Percentiles rank a stretch among this genome's conserved stretches.
These are phyloP conservation scores for Adelognathus sp. DNA, from an alignment of 2,888 invertebrate species.

Conservation along the genomic window DNA sequence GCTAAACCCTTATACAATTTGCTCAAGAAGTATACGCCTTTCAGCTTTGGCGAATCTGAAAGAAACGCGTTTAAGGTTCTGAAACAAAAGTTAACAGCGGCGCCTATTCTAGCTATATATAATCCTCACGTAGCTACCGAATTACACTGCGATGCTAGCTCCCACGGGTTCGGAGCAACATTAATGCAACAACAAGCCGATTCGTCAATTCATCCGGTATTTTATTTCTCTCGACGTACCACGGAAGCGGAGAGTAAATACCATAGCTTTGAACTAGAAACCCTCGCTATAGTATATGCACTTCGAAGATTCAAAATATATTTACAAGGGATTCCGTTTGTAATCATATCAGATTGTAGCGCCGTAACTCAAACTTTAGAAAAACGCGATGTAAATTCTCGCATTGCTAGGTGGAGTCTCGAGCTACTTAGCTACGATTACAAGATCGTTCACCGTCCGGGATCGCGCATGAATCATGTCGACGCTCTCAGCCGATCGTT, in stretches of 20 bases:
- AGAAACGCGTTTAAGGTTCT: slow-evolving; percentile 34
- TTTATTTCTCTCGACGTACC: slow-evolving; percentile 71
- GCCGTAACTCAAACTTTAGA: slow-evolving; percentile 51
- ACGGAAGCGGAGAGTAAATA: slow-evolving; percentile 67
- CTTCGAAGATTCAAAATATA: slow-evolving; percentile 66
- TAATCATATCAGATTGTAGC: neutral
- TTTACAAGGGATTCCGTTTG: slow-evolving; percentile 26
- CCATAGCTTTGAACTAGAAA: slow-evolving; percentile 74
- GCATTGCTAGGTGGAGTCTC: slow-evolving; percentile 69
- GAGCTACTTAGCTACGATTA: slow-evolving; percentile 65
- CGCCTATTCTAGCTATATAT: slow-evolving; percentile 46
- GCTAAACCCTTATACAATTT: slow-evolving; percentile 69
- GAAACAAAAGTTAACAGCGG: slow-evolving; percentile 12
- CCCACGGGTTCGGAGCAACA: slow-evolving; percentile 69
- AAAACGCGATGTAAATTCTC: slow-evolving; percentile 69
- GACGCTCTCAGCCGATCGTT: slow-evolving; percentile 63
- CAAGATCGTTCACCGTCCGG: slow-evolving; percentile 61
- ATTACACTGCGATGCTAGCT: slow-evolving; percentile 73
- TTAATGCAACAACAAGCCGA: slow-evolving; percentile 70
- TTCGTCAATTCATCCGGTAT: slow-evolving; percentile 67
- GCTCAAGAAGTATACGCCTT: slow-evolving; percentile 23
- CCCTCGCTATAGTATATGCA: slow-evolving; percentile 61
- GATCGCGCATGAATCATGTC: slow-evolving; percentile 64
- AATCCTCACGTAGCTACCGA: neutral
- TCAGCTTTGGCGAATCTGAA: slow-evolving; percentile 33